Evolutionary conservation across 2,888 invertebrate genomes (phyloP), one percentile per base, ranked within the genome.

Genomic region (Polyommatus iphigenia): DNA sequence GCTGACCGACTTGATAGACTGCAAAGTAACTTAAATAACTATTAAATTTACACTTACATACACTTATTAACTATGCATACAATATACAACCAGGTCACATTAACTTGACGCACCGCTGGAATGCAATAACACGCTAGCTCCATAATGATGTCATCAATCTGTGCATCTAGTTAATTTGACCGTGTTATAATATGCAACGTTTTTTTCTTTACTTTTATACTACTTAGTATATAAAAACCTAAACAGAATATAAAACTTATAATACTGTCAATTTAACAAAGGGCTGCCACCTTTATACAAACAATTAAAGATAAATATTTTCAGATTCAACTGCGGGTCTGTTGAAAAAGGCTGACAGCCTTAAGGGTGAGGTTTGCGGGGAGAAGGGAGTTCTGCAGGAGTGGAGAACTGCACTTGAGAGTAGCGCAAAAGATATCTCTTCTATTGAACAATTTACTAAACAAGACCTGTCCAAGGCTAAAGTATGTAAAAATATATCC

Each of bases 391-490:
- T 96, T 0, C 86, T 97, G 77, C 91, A 95, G 73, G 96, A 96
- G 77, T 97, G 97, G 96, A 95, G 96, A 41, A 96, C 96, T 71
- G 95, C 96, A 0, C 93, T 97, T 79, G 95, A 95, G 81, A 95
- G 96, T 79, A 95, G 95, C 59, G 95, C 96, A 71, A 95, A 96
- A 76, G 96, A 97, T 79, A 97, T 96, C 82, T 93, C 95, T 46
- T 89, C 97, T n/a, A 95, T 97, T 71, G 95, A 96, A 83, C 95
- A 95, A 84, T 97, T 96, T 82, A 96, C 96, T 78, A 95, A 96
- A 84, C 95, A 96, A 81, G 97, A 98, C 86, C 90, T 95, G 29
- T 95, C 95, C 77, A 95, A 94, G 82, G 96, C 96, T 72, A 95
- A 96, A 88, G 95, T 93, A 84, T 77, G 32, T 59, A 20, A 15